Conservation (phyloP, 2,888 invertebrate species). For the Lasioglossum villosulum region DNA sequence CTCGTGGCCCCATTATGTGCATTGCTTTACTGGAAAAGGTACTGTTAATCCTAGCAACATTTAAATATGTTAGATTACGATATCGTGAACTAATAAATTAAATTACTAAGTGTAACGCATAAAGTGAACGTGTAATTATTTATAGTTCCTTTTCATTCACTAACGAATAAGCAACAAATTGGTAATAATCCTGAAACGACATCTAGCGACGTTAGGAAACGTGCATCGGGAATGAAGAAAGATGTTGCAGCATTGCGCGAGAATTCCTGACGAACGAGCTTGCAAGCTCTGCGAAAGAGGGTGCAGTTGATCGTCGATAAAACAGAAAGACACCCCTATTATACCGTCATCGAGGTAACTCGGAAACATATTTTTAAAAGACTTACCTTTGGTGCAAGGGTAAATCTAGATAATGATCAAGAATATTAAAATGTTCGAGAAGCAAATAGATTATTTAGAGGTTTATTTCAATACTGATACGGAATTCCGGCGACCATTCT, state of each 20-base stretch:
- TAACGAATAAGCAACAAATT: neutral
- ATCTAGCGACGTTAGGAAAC: neutral
- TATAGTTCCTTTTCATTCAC: too few relatives aligned
- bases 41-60: neutral
- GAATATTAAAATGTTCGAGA: too few relatives aligned
- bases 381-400: neutral
- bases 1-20: neutral
- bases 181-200: neutral
- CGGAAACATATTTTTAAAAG: neutral
- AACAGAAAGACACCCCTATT: constrained; percentile 25
- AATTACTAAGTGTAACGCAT: too few relatives aligned
- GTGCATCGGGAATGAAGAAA: constrained; percentile 47
- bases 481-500: too few relatives aligned
- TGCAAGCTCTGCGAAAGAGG: constrained; percentile 26
- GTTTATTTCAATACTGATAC: too few relatives aligned
- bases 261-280: constrained; percentile 19
- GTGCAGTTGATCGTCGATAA: constrained; percentile 62
- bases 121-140: too few relatives aligned
- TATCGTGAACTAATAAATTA: too few relatives aligned
- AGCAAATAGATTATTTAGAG: too few relatives aligned
- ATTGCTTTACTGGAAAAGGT: neutral
- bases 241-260: constrained; percentile 4
- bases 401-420: neutral
- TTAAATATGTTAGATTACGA: neutral
- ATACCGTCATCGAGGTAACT: neutral